These are phyloP conservation scores for Nothoprocta perdicaria DNA, from an alignment of 2,113 vertebrate species.

Conservation along the genomic window DNA sequence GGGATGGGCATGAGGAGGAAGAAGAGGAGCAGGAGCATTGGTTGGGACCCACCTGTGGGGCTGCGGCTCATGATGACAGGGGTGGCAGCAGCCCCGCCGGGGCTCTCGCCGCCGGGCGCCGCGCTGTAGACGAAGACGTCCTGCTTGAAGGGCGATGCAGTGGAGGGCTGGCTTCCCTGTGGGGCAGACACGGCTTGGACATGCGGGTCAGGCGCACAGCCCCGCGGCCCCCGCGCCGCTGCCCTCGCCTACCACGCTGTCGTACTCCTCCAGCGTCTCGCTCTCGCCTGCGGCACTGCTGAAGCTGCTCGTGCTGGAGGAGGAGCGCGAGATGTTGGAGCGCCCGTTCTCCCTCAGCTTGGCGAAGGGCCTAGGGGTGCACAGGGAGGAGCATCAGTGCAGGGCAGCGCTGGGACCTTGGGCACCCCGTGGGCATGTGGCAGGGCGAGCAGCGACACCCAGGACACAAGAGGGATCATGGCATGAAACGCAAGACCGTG, in stretches of 20 bases:
- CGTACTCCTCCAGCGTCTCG: slow-evolving; percentile 87
- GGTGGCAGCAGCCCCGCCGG: slow-evolving; percentile 75
- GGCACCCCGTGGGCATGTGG: too few relatives aligned
- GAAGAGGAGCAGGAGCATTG: too few relatives aligned
- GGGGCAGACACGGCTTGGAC: not conserved
- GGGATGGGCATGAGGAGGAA: too few relatives aligned
- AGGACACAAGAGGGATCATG: too few relatives aligned
- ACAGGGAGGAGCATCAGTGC: too few relatives aligned
- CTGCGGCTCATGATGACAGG: slow-evolving; percentile 89
- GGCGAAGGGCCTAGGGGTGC: slow-evolving; percentile 69
- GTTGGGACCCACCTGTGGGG: slow-evolving; percentile 84
- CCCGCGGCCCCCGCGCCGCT: too few relatives aligned
- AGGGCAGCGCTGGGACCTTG: too few relatives aligned
- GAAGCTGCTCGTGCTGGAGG: slow-evolving; percentile 93
- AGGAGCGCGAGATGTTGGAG: slow-evolving; percentile 91
- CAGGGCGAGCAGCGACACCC: too few relatives aligned
- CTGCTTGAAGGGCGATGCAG: slow-evolving; percentile 82
- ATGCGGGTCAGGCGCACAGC: too few relatives aligned
- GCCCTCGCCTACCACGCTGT: slow-evolving; percentile 79
- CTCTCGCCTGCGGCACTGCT: slow-evolving; percentile 87
- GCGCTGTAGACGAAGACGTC: slow-evolving; percentile 85
- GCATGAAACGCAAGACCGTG: too few relatives aligned
- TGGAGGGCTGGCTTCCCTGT: slow-evolving; percentile 85
- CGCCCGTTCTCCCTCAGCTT: slow-evolving; percentile 90
- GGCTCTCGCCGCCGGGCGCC: slow-evolving; percentile 78